These are phyloP conservation scores for Stegastes partitus DNA, from an alignment of 2,113 vertebrate genomes.

Conservation along the genomic window DNA sequence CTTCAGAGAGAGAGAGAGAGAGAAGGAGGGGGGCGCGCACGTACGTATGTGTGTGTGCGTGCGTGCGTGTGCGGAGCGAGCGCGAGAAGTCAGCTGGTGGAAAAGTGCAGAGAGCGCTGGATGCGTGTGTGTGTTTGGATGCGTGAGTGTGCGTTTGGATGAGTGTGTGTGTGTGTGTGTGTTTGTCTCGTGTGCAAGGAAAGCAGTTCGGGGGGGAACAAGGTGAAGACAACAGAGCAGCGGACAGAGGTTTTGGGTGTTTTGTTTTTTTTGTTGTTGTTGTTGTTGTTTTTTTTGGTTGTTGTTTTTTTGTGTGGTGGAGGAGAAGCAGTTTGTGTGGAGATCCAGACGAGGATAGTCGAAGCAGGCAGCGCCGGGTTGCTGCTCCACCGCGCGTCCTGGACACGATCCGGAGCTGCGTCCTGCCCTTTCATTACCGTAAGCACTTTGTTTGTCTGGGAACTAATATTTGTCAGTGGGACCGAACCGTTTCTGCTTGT, in stretches of 20 bases:
- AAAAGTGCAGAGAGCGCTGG: conserved; percentile 44
- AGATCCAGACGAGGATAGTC: conserved; percentile 59
- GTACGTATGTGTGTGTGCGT: not conserved
- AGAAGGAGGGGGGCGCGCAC: not conserved
- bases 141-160: conserved; percentile 26
- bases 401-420: conserved; percentile 40
- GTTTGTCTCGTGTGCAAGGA: conserved; percentile 38
- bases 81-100: conserved; percentile 68
- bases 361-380: conserved; percentile 54
- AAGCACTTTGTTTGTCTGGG: conserved; percentile 56
- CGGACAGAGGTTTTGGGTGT: conserved; percentile 11
- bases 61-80: conserved; percentile 9
- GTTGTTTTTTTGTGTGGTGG: not conserved
- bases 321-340: conserved; percentile 29
- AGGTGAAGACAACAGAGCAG: conserved; percentile 61
- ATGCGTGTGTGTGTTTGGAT: conserved; percentile 36
- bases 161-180: conserved; percentile 27
- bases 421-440: conserved; percentile 49
- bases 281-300: too few relatives aligned
- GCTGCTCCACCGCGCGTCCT: conserved; percentile 47
- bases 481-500: not conserved
- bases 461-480: conserved; percentile 7
- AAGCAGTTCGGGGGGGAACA: conserved; percentile 25
- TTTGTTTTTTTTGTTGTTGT: not conserved
- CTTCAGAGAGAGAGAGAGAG: conserved; percentile 17